These are phyloP conservation scores for Phyllotreta cruciferae DNA, from an alignment of 2,888 invertebrate species.

Conservation along the genomic window DNA sequence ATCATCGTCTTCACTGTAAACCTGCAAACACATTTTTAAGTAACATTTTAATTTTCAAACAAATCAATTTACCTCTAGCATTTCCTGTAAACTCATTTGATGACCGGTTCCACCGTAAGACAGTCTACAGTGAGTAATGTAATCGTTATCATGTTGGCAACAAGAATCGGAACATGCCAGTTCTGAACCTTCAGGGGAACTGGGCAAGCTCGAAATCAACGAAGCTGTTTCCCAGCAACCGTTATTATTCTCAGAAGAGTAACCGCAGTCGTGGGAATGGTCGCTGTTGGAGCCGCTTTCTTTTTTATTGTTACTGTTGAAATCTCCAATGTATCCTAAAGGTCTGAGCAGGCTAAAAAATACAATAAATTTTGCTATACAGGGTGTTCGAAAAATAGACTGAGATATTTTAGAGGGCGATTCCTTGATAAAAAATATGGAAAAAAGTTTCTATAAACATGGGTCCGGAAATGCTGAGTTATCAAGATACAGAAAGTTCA, in stretches of 20 bases:
- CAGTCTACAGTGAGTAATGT: conserved; percentile 51
- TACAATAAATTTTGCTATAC: too few relatives aligned
- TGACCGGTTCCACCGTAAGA: conserved; percentile 64
- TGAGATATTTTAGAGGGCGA: too few relatives aligned
- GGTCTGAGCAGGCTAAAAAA: conserved; percentile 28
- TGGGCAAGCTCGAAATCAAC: conserved; percentile 78
- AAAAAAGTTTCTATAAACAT: too few relatives aligned
- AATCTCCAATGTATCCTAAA: conserved; percentile 30
- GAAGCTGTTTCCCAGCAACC: conserved; percentile 73
- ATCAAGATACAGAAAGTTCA: too few relatives aligned
- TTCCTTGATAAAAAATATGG: too few relatives aligned
- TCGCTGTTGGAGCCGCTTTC: conserved; percentile 71
- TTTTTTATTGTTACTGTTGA: conserved; percentile 51
- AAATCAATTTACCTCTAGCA: conserved; percentile 87
- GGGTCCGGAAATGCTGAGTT: too few relatives aligned
- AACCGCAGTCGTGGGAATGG: conserved; percentile 84
- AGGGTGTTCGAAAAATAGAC: too few relatives aligned
- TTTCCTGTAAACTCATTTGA: conserved; percentile 74
- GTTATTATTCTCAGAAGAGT: conserved; percentile 84
- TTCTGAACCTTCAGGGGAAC: conserved; percentile 90
- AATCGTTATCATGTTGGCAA: conserved; percentile 74
- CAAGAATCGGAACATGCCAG: conserved; percentile 88
- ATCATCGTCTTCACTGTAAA: conserved; percentile 79
- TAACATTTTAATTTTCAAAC: conserved; percentile 1
- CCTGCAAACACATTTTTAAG: conserved; percentile 61